Base-by-base conservation (phyloP, 2,113 vertebrate species). In the Salminus brasiliensis region DNA sequence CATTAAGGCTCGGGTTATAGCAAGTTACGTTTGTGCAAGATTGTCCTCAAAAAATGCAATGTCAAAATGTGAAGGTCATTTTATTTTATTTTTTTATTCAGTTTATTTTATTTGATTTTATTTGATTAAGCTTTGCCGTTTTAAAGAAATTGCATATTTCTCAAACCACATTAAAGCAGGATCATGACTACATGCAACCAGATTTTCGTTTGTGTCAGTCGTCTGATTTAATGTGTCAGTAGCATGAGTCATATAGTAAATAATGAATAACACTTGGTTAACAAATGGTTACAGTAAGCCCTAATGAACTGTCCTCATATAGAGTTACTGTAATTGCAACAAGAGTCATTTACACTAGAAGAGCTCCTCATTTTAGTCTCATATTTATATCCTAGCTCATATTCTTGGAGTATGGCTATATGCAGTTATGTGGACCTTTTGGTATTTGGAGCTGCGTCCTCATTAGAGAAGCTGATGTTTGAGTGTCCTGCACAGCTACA, bases 1-100 rank as follows among this genome's bases (percentile, higher is more conserved):
- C 73, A 81, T 88, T 85, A 87, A 73, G 57, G 67, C 80, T 74
- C 81, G 55, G 83, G 63, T 81, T 82, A 72, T 27, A 73, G 65
- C 66, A 83, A 78, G 76, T 80, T 82, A 30, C 53, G 45, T 81
- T 77, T 75, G 76, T 71, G 72, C 68, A 78, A 80, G 30, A 30
- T 74, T 75, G 80, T 39, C 30, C 74, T 52, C 70, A 76, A 6
- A 60, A 65, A 18, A 55, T 67, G 68, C 39, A 77, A 63, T 63
- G 1, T 52, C 27, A 49, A 67, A 72, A 82, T 52, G 52, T 41
- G 11, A 4, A 59, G 67, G 59, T 43, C 21, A 43, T 74, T 67
- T 13, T 81, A 55, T 77, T 77, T 13, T 34, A n/a, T 65, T 81
- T 66, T 77, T 77, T 13, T 34, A n/a, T 65, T n/a, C 49, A 59